These are phyloP conservation scores for Zophobas atratus DNA, from an alignment of 1,140 invertebrate genomes.

Conservation along the genomic window DNA sequence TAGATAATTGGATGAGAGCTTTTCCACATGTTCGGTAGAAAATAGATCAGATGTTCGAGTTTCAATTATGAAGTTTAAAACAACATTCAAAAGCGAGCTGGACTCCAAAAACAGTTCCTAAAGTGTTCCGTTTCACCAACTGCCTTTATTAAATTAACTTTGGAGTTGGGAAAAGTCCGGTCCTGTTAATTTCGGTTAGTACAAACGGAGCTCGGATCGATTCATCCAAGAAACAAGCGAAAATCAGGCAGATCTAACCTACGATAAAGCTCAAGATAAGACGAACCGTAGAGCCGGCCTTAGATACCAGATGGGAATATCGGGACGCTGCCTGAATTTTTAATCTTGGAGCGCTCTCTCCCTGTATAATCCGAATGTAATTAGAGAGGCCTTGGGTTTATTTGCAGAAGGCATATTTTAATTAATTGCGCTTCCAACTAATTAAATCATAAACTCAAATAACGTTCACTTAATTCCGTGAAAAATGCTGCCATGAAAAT, in stretches of 20 bases:
- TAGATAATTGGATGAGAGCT: conserved; percentile 28
- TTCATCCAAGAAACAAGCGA: conserved; percentile 18
- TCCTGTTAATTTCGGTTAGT: conserved; percentile 8
- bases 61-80: conserved; percentile 27
- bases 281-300: conserved; percentile 9
- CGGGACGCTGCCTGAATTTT: conserved; percentile 34
- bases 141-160: conserved; percentile 9
- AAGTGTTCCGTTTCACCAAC: not conserved
- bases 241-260: conserved; percentile 21
- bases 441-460: conserved; percentile 43
- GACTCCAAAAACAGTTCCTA: not conserved
- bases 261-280: conserved; percentile 28
- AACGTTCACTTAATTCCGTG: conserved; percentile 20
- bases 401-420: conserved; percentile 40
- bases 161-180: not conserved
- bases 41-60: conserved; percentile 18
- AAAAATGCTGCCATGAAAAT: conserved; percentile 5
- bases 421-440: conserved; percentile 39
- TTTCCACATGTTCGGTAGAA: conserved; percentile 18
- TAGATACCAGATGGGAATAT: conserved; percentile 40
- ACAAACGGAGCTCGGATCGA: conserved; percentile 3
- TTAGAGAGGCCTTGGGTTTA: conserved; percentile 34
- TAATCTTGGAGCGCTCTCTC: conserved; percentile 23
- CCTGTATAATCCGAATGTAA: conserved; percentile 33
- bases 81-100: not conserved